Conservation (phyloP, 2,797 vertebrate species). For the Pangasius krempfi region DNA sequence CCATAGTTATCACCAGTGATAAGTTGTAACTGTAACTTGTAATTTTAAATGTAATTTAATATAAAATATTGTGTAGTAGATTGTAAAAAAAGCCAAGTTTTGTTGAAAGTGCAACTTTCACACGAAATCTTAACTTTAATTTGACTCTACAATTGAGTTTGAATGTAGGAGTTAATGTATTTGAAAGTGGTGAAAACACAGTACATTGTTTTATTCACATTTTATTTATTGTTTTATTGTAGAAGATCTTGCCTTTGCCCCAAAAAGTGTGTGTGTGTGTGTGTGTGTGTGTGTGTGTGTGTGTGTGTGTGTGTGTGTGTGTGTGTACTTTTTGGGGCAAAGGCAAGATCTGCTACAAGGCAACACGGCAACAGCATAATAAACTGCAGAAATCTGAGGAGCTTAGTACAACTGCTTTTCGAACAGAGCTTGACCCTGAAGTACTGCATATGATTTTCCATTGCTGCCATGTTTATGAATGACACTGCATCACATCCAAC, state of each 20-base stretch:
- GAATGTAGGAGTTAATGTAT: neutral
- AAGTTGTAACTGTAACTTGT: neutral
- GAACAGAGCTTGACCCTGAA: too few relatives aligned
- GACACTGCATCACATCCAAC: neutral
- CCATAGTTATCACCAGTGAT: neutral
- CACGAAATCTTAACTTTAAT: neutral
- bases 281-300: too few relatives aligned
- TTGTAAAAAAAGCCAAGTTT: neutral
- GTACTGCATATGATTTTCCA: neutral
- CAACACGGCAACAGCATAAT: neutral
- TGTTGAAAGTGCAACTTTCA: neutral
- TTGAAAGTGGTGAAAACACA: too few relatives aligned
- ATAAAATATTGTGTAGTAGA: too few relatives aligned
- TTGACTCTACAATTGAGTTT: neutral
- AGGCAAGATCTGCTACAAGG: neutral
- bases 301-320: too few relatives aligned
- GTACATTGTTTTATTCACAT: too few relatives aligned
- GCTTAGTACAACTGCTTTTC: neutral
- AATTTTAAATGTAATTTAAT: neutral
- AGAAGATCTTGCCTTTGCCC: too few relatives aligned
- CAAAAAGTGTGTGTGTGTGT: too few relatives aligned
- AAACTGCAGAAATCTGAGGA: neutral
- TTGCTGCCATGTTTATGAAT: neutral
- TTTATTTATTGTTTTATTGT: too few relatives aligned
- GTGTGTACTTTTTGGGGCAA: too few relatives aligned